Evolutionary conservation across 2,888 invertebrate species (phyloP), one percentile per base, ranked within the genome.

Genomic region (Dexiosoma caninum): DNA sequence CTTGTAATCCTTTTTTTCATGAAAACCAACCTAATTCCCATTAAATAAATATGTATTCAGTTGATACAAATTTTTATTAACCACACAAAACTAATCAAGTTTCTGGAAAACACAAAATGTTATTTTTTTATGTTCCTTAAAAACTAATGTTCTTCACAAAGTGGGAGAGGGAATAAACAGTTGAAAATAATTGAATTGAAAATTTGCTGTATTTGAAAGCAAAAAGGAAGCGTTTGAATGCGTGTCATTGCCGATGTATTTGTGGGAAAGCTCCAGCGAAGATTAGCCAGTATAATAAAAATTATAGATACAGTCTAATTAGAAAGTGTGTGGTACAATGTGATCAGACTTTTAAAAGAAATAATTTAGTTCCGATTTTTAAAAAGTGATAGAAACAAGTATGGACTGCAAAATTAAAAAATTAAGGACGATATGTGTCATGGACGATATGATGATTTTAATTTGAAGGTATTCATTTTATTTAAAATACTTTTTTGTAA

Each of bases 241-340:
- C 12, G 46, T 67, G 10, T 23, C 27, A 57, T 49, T 57, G 67
- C 10, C 8, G 60, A 60, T 46, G 55, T 42, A 64, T 42, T 57
- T 53, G 69, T 74, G 49, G 62, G 44, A 37, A 59, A 53, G 42
- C 21, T 69, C 62, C 37, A 44, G 40, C 49, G 30, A 19, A 77
- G 81, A 81, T 81, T 77, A 81, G 74, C 64, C 51, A 72, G n/a
- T 77, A 87, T 88, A 84, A 87, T 86, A 85, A 87, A 87, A 87
- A 88, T 88, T 86, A 87, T 88, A 87, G 88, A 88, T 87, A 85
- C 86, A 84, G 85, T 87, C 85, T 88, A 88, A 88, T 88, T 88
- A 88, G 85, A 87, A 87, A 86, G 83, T 76, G 85, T 85, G 27
- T 27, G 66, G 21, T 9, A 42, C 5, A 35, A 9, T 37, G 35